These are phyloP conservation scores for Dusona sp. DNA, from an alignment of 2,888 invertebrate genomes.

Conservation along the genomic window DNA sequence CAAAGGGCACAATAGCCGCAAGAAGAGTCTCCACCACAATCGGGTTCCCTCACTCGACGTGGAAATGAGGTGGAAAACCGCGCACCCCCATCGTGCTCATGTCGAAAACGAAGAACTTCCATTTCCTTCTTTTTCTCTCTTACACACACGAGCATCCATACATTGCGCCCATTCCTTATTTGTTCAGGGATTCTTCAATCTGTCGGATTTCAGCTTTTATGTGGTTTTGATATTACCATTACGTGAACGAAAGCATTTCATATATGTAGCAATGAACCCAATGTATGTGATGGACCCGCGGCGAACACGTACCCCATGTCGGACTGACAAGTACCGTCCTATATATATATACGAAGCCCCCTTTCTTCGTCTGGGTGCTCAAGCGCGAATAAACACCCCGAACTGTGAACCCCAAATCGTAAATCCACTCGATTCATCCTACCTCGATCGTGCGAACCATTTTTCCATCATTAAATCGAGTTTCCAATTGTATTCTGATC, in stretches of 20 bases:
- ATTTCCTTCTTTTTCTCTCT: conserved; percentile 2
- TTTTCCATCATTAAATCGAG: conserved; percentile 25
- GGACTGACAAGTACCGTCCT: conserved; percentile 18
- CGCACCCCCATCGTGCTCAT: conserved; percentile 75
- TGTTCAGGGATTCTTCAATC: conserved; percentile 74
- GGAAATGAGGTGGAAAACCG: conserved; percentile 84
- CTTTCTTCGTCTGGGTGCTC: conserved; percentile 54
- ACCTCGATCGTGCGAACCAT: conserved; percentile 60
- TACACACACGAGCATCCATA: background rate
- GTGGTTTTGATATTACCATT: conserved; percentile 80
- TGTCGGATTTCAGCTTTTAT: conserved; percentile 75
- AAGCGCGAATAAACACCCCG: conserved; percentile 61
- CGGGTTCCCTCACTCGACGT: conserved; percentile 80
- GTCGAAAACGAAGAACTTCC: conserved; percentile 62
- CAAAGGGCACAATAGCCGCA: conserved; percentile 70
- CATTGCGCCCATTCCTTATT: conserved; percentile 65
- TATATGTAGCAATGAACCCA: background rate
- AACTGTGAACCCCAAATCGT: conserved; percentile 50
- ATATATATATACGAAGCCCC: conserved; percentile 13
- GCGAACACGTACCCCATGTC: conserved; percentile 34
- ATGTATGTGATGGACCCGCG: conserved; percentile 33
- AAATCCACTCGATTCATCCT: conserved; percentile 37
- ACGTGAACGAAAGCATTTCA: conserved; percentile 45
- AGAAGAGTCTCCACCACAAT: conserved; percentile 77
- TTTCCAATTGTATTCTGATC: conserved; percentile 13